Conservation (phyloP, 1,140 invertebrate species). For the Caerostris darwini region DNA sequence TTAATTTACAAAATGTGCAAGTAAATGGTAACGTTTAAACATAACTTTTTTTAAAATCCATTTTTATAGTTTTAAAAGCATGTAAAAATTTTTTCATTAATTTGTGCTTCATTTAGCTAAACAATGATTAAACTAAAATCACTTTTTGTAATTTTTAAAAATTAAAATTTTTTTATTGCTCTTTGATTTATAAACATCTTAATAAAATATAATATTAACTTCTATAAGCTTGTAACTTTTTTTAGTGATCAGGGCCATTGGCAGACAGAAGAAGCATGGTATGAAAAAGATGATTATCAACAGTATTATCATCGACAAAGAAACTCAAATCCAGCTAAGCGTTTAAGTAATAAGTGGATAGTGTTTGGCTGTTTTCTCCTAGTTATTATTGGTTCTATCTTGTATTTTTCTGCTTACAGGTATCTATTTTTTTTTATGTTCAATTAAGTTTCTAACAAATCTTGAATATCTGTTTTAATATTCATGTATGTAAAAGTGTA, state of each 20-base stretch:
- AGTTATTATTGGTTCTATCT: neutral
- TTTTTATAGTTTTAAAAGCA: neutral
- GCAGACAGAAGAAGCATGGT: constrained; percentile 12
- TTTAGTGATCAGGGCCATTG: neutral
- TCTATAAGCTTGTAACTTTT: neutral
- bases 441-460: neutral
- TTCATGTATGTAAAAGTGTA: neutral
- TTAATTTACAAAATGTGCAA: neutral
- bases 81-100: neutral
- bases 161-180: neutral
- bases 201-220: neutral
- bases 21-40: neutral
- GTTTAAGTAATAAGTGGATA: neutral
- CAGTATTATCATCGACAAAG: constrained; percentile 15
- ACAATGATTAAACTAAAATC: neutral
- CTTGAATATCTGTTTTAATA: neutral
- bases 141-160: neutral
- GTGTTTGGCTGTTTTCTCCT: constrained; percentile 35
- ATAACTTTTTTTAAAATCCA: neutral
- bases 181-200: neutral
- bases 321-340: neutral
- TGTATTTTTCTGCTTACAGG: constrained; percentile 53
- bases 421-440: neutral
- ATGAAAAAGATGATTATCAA: constrained; percentile 11
- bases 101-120: neutral